Evolutionary conservation across 2,113 vertebrate species (phyloP).

Genomic region (Vidua macroura): DNA sequence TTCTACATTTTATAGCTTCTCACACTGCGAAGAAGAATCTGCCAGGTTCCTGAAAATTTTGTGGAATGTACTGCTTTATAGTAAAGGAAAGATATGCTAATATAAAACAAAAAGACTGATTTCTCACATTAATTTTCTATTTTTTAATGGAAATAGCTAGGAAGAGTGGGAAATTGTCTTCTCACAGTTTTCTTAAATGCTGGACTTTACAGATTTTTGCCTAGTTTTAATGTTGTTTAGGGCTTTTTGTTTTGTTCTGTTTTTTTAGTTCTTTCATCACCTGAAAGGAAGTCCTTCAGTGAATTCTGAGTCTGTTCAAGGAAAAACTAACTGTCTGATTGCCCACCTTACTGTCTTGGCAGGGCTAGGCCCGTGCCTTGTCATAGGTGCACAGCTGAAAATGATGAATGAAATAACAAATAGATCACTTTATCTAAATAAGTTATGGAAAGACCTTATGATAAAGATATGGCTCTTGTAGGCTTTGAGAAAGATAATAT

Average conservation of each 20-base stretch:
- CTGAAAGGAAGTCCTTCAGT: background rate
- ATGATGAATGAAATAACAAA: background rate
- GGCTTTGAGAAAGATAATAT: background rate
- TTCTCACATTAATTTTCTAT: background rate
- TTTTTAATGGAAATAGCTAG: background rate
- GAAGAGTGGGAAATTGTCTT: background rate
- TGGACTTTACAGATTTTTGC: background rate
- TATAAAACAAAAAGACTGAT: background rate
- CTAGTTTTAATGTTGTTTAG: background rate
- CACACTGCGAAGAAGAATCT: background rate
- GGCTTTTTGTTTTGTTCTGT: background rate
- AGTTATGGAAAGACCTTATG: background rate
- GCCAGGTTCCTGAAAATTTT: background rate
- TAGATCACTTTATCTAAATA: background rate
- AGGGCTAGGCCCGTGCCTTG: background rate
- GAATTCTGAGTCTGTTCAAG: background rate
- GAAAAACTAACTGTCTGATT: background rate
- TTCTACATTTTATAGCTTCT: background rate
- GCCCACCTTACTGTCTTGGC: background rate
- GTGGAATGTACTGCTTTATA: background rate
- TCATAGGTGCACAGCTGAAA: background rate
- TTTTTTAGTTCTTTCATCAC: background rate
- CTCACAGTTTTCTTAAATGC: background rate
- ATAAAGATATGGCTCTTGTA: background rate
- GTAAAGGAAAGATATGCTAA: background rate